Evolutionary conservation across 2,888 invertebrate species (phyloP), one percentile per base, ranked within the genome.

Genomic region (Anthophora plumipes): DNA sequence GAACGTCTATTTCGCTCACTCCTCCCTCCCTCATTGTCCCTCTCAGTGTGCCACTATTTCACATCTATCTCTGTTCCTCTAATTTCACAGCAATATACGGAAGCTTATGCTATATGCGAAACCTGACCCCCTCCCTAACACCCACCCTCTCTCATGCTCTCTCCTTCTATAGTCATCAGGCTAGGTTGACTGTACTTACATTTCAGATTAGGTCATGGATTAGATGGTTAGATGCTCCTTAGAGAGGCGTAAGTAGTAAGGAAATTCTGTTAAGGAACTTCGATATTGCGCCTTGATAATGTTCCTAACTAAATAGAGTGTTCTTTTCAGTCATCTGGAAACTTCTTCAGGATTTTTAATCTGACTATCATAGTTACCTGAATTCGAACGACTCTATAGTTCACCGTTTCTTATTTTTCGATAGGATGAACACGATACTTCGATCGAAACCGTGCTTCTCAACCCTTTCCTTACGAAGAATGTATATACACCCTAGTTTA

Each of bases 191-290:
- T 66, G 64, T 64, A 69, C 76, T 76, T 63, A 71, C 50, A 68
- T 80, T 78, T 64, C 46, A 82, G 82, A 78, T 86, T 84, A 82
- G 73, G 79, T 75, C 68, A 74, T 73, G 82, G 80, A 84, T 86
- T 84, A 84, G 77, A 82, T 75, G 82, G 66, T 61, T 48, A 69
- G 77, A 67, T 46, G 46, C 55, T 78, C 67, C 63, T 39, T 50
- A 20, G 75, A 71, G 76, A 60, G 14, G 41, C 31, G 2, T 60
- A 37, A 66, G 57, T 72, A 48, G 54, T 11, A 11, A 25, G 48
- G 52, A 64, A 77, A 73, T 70, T 80, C 64, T 22, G 67, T 50
- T 46, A 54, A 68, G 79, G 59, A 68, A 67, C 43, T 63, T 52
- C 54, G 63, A 55, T 59, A 67, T 73, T 37, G 59, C 31, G 20